Conservation (phyloP, 2,888 invertebrate species). For the Cotesia congregata region DNA sequence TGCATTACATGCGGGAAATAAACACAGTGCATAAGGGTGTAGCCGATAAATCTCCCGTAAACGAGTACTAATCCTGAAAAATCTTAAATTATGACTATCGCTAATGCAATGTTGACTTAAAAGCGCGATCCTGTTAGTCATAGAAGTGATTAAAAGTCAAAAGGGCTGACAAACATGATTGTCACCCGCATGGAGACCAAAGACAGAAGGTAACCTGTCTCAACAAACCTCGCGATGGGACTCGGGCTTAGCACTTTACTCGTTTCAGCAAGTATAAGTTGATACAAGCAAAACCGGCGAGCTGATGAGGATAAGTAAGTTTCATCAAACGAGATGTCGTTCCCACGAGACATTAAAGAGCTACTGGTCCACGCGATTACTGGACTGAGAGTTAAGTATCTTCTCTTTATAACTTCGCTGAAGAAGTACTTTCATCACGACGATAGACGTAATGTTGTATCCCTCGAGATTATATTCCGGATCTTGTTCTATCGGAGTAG, state of each 20-base stretch:
- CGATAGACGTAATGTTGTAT: conserved; percentile 13
- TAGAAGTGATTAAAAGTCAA: not conserved
- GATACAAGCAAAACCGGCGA: not conserved
- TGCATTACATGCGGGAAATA: not conserved
- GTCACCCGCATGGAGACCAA: not conserved
- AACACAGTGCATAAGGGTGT: not conserved
- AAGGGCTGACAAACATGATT: not conserved
- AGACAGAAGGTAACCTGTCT: not conserved
- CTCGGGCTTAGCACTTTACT: not conserved
- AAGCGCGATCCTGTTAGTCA: not conserved
- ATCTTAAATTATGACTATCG: not conserved
- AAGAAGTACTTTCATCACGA: conserved; percentile 22
- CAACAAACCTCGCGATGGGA: not conserved
- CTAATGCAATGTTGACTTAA: not conserved
- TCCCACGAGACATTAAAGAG: conserved; percentile 33
- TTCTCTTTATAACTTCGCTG: not conserved
- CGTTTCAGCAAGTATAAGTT: not conserved
- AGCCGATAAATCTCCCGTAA: not conserved
- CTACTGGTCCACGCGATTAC: conserved; percentile 16
- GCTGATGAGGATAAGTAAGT: not conserved
- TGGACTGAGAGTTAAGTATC: not conserved
- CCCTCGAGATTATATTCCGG: conserved; percentile 6
- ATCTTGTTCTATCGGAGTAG: conserved; percentile 14
- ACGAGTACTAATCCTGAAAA: not conserved
- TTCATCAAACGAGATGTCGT: conserved; percentile 14